Evolutionary conservation across 2,888 invertebrate species (phyloP), one percentile per base, ranked within the genome.

Genomic region (Mesopsocus fuscifrons): DNA sequence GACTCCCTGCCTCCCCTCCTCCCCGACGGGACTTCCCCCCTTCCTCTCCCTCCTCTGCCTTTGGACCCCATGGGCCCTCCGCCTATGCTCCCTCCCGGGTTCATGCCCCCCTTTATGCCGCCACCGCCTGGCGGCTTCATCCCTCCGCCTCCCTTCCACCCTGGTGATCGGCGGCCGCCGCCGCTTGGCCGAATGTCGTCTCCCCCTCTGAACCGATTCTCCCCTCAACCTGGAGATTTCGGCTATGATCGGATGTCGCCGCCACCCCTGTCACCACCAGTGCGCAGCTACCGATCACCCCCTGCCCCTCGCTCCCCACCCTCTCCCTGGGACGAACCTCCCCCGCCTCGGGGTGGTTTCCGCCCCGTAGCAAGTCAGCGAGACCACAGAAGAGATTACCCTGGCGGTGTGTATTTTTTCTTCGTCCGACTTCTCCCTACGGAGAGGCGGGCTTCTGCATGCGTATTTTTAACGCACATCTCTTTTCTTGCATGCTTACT

Each of bases 191-290:
- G 62, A 22, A 62, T 62, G 49, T 56, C 64, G 35, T 63, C 62
- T 9, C 62, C 63, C 3, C 63, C 64, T 8, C 53, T 63, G 17
- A 60, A 59, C 34, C 55, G 59, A 32, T 51, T 60, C 44, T 57
- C 61, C 13, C 59, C 61, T 30, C 68, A 76, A 47, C 74, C 77
- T 40, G 71, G 74, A 16, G 52, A 57, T 47, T 57, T 55, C 33
- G 54, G 55, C 16, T 50, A 49, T 42, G 47, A 52, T 15, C 46
- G 52, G 26, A 57, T 57, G 1, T 55, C 59, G 9, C 59, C 59
- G 5, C 57, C 56, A 16, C 57, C 54, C 11, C 48, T 57, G 16
- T 56, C 57, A 22, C 54, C 57, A 23, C 64, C 52, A 42, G 47
- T 38, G 15, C 3, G 38, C 15, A 38, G 20, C 20, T 38, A 38